Base-by-base conservation (phyloP, 2,888 invertebrate species). In the Molanna angustata region DNA sequence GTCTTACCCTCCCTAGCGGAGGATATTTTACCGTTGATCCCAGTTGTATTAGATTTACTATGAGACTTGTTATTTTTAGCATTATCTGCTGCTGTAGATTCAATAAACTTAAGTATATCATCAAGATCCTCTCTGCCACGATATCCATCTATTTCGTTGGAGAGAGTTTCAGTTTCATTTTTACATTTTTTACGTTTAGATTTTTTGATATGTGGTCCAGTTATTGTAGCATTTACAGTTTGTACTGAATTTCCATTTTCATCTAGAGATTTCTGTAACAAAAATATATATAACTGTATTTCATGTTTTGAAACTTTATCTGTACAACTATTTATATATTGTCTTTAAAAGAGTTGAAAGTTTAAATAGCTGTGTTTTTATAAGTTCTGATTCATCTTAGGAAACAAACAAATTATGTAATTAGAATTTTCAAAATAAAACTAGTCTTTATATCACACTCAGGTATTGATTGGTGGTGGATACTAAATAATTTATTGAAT, bases 171-270 rank as follows among this genome's bases (percentile, higher is more conserved):
- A 68, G 78, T 74, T 71, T 81, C 75, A 73, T 82, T 76, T 71
- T 80, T 76, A 63, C 78, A 73, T 59, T 75, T 74, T 74, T 82
- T 82, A 69, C 81, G 78, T 68, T 83, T 70, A 58, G 71, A 64
- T 59, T 68, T 76, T 71, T 37, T 37, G 13, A 3, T 3, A 14
- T 11, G 11, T 16, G 17, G 16, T 3, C 17, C 18, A 6, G 17
- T 11, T 6, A 3, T 4, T 7, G 73, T 71, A 49, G 76, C 73
- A 65, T 69, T 76, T 72, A 69, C 75, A 64, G 69, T 78, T 65
- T 80, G 80, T 49, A 89, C 73, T 31, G 88, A 80, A 68, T 90
- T 90, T 56, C 88, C 88, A 67, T 90, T 90, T 72, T 90, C 90
- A 72, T 90, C 90, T 57, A 86, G 74, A 58, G 84, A 78, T 70